Evolutionary conservation across 2,888 invertebrate genomes (phyloP), one percentile per base, ranked within the genome.

Genomic region (Anthrax anthrax): DNA sequence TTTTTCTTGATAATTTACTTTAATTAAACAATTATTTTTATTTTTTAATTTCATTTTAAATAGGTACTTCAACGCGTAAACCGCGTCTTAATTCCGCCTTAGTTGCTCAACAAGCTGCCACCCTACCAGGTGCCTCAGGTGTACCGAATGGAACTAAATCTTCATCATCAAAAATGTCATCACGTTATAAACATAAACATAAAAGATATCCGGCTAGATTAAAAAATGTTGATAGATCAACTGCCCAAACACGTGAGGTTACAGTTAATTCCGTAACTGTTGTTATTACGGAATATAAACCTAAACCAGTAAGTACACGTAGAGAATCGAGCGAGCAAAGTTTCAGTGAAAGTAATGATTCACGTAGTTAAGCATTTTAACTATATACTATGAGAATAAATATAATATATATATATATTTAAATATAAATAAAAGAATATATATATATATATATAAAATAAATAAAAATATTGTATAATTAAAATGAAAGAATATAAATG

Each of bases 231-330:
- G 95, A 95, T 65, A 75, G 94, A 45, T 91, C 87, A 61, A 86
- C 88, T 32, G 94, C 89, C 23, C 87, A 89, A 67, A 89, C 90
- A 48, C 82, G 92, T 69, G 90, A 92, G 71, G 91, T 95, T 57
- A 96, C 96, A 42, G 95, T 95, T 34, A 95, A 94, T 67, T 92
- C 91, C 59, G 91, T 96, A 50, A 96, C 96, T 42, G 95, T 96
- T 51, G 85, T 92, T 54, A 94, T 96, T 65, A 96, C 96, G 49
- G 96, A 96, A 72, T 95, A 89, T 67, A 87, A 88, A 66, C 87
- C 88, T 55, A 89, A 89, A 54, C 61, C 60, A 14, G 58, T 67
- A 50, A 62, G 62, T 51, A 57, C 66, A 49, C 59, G 67, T 36
- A 50, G 52, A 37, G 68, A 67, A 48, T 67, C 69, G 39, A 67